Evolutionary conservation across 2,888 invertebrate species (phyloP), one percentile per base, ranked within the genome.

Genomic region (Priapulus caudatus): DNA sequence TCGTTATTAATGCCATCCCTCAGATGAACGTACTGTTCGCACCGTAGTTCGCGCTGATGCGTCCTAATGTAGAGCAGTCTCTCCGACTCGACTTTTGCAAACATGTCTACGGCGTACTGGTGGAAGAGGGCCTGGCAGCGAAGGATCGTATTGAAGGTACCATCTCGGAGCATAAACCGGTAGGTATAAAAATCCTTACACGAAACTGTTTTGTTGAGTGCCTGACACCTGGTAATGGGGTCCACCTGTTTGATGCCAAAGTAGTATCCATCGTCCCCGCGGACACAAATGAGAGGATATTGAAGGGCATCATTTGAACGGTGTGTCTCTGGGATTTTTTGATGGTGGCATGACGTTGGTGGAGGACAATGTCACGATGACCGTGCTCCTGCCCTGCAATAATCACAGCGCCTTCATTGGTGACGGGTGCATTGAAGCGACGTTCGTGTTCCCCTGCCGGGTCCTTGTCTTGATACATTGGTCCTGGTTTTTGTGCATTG

Each of bases 231-330:
- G 5, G 61, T 64, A 22, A 33, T 20, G n/a, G 46, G 44, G 47
- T 54, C 53, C 23, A 45, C 43, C 44, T 43, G 23, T 5, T 24
- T 50, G 23, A 55, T 2, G 22, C 54, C 48, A 21, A 50, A 56
- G 16, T 43, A 46, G 48, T 60, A 64, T 48, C 64, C 63, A 43
- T 48, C 52, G 4, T 51, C 50, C 18, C 59, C 62, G 2, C 20
- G 4, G 20, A 64, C 58, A 54, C 67, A 71, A 21, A 69, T 63
- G 1, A 72, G 1, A 1, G 68, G 69, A 58, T 74, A 72, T 57
- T 68, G 60, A 20, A 72, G 59, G 2, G 71, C 65, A 59, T 72
- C 70, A 56, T 67, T 65, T 33, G 59, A 54, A 23, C 50, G 43
- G 50, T 43, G 67, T 65, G 16, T 64, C 64, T 23, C 70, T 66